These are phyloP conservation scores for Amphilophus citrinellus DNA, from an alignment of 2,113 vertebrate species.

Conservation along the genomic window DNA sequence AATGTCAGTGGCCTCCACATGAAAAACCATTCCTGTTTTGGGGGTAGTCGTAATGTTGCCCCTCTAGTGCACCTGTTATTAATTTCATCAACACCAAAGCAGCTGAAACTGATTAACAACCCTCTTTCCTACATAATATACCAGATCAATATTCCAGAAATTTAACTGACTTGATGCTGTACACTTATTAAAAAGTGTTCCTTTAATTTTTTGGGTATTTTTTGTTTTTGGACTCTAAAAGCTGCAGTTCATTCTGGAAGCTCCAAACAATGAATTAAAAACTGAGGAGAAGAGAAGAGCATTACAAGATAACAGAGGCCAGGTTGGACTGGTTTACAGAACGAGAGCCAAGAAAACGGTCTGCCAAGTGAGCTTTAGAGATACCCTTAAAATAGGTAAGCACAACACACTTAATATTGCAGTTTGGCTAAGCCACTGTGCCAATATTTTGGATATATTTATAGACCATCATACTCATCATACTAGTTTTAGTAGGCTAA, in stretches of 20 bases:
- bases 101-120: too few species aligned
- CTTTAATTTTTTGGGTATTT: too few species aligned
- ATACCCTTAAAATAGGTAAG: conserved; percentile 8
- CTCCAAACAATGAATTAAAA: not conserved
- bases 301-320: not conserved
- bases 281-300: not conserved
- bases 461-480: not conserved
- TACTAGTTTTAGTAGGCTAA: not conserved
- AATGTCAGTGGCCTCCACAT: too few species aligned
- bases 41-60: too few species aligned
- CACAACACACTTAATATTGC: not conserved
- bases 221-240: not conserved
- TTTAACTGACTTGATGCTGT: too few species aligned
- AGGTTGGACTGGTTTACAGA: not conserved
- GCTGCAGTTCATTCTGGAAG: not conserved
- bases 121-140: too few species aligned
- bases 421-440: not conserved
- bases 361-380: not conserved
- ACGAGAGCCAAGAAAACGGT: not conserved
- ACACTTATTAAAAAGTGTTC: too few species aligned
- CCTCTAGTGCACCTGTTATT: too few species aligned
- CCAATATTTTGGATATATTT: not conserved
- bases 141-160: too few species aligned
- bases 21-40: too few species aligned
- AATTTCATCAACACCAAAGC: too few species aligned